Base-by-base conservation (phyloP, 2,888 invertebrate genomes). In the Eupithecia exiguata region DNA sequence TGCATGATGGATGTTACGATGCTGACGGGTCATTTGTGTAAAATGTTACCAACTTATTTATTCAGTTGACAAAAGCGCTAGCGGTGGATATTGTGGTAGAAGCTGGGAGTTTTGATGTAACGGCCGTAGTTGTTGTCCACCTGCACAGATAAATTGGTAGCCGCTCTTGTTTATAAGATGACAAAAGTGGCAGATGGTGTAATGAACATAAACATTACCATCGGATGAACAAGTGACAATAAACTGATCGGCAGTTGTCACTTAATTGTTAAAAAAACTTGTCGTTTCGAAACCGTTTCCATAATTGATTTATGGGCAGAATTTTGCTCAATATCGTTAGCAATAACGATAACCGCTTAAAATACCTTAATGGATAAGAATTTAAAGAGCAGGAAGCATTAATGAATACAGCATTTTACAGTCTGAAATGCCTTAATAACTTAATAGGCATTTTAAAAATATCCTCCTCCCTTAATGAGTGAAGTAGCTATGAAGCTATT, bases 401-500 rank as follows among this genome's bases (percentile, higher is more conserved):
- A 61, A 35, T 35, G 30, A 21, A 62, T 3, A 62, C 30, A 35
- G 30, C 18, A 62, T 30, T 35, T 62, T 62, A 35, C 12, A 40
- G n/a, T 43, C 38, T 40, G 36, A 66, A 66, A 69, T 72, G 63
- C 78, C 79, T 77, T 78, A 77, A 80, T 78, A 78, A 77, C 77
- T 74, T 81, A 81, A 81, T 79, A 76, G 80, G 43, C 78, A 78
- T 78, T 82, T 81, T 79, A 84, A 85, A 88, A 86, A 86, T 85
- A 87, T 83, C 83, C 75, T 83, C 83, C 75, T 35, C 80, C 77
- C 79, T 85, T 88, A 89, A 90, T 86, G 89, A 89, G 87, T 83
- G 83, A 78, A 77, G 77, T 74, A 79, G 87, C 91, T 90, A 90
- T 92, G 91, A 92, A 86, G 84, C 87, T 87, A 89, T 89, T 89